Conservation (phyloP, 2,113 vertebrate genomes). For the Rafetus swinhoei region DNA sequence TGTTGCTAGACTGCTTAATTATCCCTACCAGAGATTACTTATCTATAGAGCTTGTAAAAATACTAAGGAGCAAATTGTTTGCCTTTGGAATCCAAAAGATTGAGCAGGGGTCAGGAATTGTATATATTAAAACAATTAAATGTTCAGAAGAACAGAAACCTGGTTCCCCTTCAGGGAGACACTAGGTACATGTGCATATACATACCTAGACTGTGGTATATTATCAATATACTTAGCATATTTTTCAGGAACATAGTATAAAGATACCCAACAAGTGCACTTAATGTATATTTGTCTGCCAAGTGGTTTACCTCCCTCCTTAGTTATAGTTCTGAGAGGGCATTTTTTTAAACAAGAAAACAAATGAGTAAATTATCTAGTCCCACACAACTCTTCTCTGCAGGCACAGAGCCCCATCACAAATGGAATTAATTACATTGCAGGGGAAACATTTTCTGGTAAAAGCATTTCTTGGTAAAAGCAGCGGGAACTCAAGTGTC, state of each 20-base stretch:
- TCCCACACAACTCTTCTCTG: not conserved
- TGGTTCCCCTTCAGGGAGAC: not conserved
- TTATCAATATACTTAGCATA: not conserved
- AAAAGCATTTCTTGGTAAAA: not conserved
- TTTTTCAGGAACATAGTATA: not conserved
- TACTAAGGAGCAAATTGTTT: not conserved
- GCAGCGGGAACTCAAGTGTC: not conserved
- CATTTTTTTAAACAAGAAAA: not conserved
- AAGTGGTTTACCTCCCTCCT: not conserved
- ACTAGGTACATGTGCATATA: accelerated
- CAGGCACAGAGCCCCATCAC: not conserved
- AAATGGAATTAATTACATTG: not conserved
- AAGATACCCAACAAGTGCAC: not conserved
- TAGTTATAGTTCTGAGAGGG: not conserved
- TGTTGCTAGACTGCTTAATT: slow-evolving; percentile 10
- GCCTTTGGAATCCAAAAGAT: not conserved
- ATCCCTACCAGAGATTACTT: not conserved
- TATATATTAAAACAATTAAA: not conserved
- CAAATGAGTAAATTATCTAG: not conserved
- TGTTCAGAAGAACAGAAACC: not conserved
- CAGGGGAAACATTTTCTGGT: not conserved
- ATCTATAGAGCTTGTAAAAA: not conserved
- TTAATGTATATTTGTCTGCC: not conserved
- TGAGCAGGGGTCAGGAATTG: not conserved
- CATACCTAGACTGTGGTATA: not conserved